These are phyloP conservation scores for Lathamus discolor DNA, from an alignment of 2,113 vertebrate genomes.

Conservation along the genomic window DNA sequence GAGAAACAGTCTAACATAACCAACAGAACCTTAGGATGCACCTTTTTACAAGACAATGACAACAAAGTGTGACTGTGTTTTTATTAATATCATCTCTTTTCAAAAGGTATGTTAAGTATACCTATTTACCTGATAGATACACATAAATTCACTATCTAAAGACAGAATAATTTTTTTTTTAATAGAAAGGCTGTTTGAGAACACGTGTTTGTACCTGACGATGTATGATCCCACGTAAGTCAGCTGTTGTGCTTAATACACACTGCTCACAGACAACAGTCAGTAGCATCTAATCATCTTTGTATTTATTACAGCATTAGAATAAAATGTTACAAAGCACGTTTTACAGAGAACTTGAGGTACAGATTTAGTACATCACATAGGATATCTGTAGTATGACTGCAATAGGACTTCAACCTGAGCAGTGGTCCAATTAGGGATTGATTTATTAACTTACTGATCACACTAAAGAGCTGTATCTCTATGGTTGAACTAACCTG, in stretches of 20 bases:
- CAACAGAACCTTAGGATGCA: not conserved
- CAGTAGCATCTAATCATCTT: not conserved
- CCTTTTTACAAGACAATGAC: not conserved
- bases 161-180: not conserved
- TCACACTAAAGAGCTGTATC: fast-evolving
- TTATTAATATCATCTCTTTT: not conserved
- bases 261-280: not conserved
- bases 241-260: not conserved
- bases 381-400: not conserved
- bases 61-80: not conserved
- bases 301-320: not conserved
- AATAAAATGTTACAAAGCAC: not conserved
- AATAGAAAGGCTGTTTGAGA: not conserved
- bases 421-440: not conserved
- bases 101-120: not conserved
- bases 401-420: not conserved
- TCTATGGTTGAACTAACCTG: not conserved
- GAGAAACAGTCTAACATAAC: not conserved
- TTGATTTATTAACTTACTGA: not conserved
- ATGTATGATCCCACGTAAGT: not conserved
- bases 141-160: not conserved
- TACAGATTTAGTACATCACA: not conserved
- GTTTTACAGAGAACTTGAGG: not conserved
- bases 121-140: not conserved
- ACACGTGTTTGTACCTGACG: not conserved